phyloP scores from a whole-genome alignment of 1,140 invertebrate genomes.

The Cotesia chilonis region DNA sequence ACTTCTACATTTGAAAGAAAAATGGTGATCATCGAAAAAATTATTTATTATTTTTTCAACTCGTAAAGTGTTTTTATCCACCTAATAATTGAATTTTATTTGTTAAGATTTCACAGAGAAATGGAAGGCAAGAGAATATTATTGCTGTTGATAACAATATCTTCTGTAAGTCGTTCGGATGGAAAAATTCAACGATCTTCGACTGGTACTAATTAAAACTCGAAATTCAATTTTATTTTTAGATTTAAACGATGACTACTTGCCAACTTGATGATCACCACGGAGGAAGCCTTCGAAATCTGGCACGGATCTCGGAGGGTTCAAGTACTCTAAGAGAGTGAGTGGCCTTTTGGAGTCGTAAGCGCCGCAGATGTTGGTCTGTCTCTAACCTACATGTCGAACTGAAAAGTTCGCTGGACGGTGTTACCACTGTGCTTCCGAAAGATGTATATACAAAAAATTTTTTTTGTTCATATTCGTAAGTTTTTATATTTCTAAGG shows the following conservation, averaged over 20 bases:
- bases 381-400: too few species aligned
- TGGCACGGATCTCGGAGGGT: slow-evolving; percentile 74
- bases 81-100: too few species aligned
- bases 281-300: slow-evolving; percentile 75
- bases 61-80: too few species aligned
- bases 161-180: slow-evolving; percentile 61
- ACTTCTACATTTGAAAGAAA: too few species aligned
- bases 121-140: slow-evolving; percentile 20
- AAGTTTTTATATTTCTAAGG: too few species aligned
- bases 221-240: slow-evolving; percentile 91
- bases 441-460: too few species aligned
- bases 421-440: too few species aligned
- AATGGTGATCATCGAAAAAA: too few species aligned
- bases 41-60: too few species aligned
- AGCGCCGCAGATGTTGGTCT: slow-evolving; percentile 73
- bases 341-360: slow-evolving; percentile 61
- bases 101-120: background rate
- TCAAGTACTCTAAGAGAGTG: slow-evolving; percentile 70
- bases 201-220: slow-evolving; percentile 49
- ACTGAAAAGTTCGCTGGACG: too few species aligned
- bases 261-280: slow-evolving; percentile 86
- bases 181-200: slow-evolving; percentile 42
- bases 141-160: slow-evolving; percentile 25
- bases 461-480: too few species aligned
- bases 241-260: slow-evolving; percentile 85